Conservation (phyloP, 2,888 invertebrate species). For the Phengaris alcon region DNA sequence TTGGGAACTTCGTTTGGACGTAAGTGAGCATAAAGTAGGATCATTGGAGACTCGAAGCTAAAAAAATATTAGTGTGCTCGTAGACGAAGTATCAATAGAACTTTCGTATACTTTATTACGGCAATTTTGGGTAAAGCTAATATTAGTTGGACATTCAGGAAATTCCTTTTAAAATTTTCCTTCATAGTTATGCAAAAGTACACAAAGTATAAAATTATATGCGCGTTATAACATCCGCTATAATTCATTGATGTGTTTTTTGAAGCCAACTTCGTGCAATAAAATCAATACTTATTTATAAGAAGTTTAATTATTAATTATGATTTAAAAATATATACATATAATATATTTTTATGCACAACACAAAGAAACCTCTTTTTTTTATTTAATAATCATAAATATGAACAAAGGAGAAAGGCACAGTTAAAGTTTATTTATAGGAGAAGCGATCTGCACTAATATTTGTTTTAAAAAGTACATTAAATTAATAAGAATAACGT, state of each 20-base stretch:
- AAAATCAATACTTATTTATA: no score
- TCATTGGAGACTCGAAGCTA: slow-evolving; percentile 8
- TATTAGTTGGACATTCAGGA: neutral
- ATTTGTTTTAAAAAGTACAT: no score
- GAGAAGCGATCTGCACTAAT: no score
- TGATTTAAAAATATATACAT: no score
- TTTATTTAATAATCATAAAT: no score
- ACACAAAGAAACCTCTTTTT: no score
- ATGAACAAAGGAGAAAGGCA: no score
- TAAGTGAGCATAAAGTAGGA: slow-evolving; percentile 24
- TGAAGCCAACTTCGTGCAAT: no score
- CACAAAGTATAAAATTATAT: neutral
- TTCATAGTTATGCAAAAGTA: neutral
- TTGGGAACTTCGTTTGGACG: slow-evolving; percentile 6
- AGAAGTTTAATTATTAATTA: no score
- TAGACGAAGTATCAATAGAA: neutral
- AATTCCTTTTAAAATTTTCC: neutral
- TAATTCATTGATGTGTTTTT: neutral
- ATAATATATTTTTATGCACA: no score
- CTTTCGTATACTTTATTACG: neutral
- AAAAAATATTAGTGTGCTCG: neutral
- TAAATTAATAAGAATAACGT: no score
- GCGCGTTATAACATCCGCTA: neutral
- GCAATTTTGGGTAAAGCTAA: neutral
- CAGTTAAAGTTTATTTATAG: no score